Base-by-base conservation (phyloP, 2,113 vertebrate species). In the Petroica traversi region DNA sequence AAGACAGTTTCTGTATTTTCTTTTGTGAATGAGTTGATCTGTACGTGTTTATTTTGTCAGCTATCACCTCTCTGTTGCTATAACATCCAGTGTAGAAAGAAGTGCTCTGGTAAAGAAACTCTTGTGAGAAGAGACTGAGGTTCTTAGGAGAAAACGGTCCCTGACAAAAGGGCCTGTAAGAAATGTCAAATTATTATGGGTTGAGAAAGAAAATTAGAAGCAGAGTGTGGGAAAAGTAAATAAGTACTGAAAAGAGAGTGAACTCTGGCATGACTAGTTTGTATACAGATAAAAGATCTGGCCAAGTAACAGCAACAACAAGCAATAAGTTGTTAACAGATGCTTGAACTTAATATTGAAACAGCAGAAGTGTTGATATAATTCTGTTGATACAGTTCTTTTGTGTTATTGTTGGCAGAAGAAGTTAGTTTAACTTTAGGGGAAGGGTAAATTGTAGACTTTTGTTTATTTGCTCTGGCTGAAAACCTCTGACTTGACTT, bases 271-370 rank as follows among this genome's bases (percentile, higher is more conserved):
- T 58, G 75, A 79, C 61, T 85, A 81, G 45, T 78, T 94, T 96
- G 92, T 85, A 92, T 88, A 95, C 63, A 94, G 82, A 96, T 93
- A 92, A 94, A 93, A 83, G 78, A 93, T 94, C 89, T 96, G 93
- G 92, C 93, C 88, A 92, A 80, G 95, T 85, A 95, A 92, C 82
- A 96, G 94, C 88, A 95, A 93, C 87, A 96, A 96, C 85, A 96
- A 93, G 89, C 89, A 96, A 45, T 79, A 95, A 94, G 85, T 96
- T 97, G 94, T 97, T 96, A 96, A 89, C 92, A 97, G 89, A 88
- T 94, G 75, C 94, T 96, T 96, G 94, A 96, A 95, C 78, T 94
- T 94, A 24, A 89, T 93, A 90, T 71, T 93, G 95, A 95, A 96
- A 95, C 74, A 95, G 88, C 68, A 92, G 89, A 95, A 97, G 88